phyloP scores from a whole-genome alignment of 2,888 invertebrate genomes.

The Villa cingulata region DNA sequence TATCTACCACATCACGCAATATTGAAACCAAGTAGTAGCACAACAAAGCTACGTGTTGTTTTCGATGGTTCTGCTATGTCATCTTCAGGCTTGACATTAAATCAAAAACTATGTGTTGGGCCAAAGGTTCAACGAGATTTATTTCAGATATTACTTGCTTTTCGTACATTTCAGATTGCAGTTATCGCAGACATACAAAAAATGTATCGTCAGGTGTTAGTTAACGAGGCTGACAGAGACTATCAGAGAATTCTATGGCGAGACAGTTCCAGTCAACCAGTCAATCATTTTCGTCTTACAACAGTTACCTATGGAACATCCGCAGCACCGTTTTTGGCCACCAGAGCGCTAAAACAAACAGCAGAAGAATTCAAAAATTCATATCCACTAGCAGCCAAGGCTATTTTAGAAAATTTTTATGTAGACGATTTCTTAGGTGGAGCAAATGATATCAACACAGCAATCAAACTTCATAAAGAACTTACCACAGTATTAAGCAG shows the following conservation, averaged over 20 bases:
- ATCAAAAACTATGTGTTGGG: background rate
- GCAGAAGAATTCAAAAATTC: background rate
- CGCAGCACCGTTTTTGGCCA: slow-evolving; percentile 8
- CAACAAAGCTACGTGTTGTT: too few relatives aligned
- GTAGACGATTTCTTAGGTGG: slow-evolving; percentile 9
- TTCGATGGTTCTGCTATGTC: background rate
- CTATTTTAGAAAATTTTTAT: slow-evolving; percentile 5
- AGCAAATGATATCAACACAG: too few relatives aligned
- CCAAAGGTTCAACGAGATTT: slow-evolving; percentile 1
- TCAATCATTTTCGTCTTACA: slow-evolving; percentile 6
- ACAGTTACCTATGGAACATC: slow-evolving; percentile 9
- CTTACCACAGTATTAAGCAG: slow-evolving; percentile 5
- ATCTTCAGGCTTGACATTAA: background rate
- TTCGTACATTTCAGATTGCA: slow-evolving; percentile 6
- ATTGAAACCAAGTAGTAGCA: background rate
- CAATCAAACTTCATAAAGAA: slow-evolving; percentile 6
- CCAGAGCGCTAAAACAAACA: slow-evolving; percentile 1
- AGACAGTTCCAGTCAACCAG: background rate
- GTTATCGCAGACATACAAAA: slow-evolving; percentile 18
- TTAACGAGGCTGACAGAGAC: slow-evolving; percentile 19
- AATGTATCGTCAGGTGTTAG: slow-evolving; percentile 19
- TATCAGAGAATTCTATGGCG: slow-evolving; percentile 3
- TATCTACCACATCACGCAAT: background rate
- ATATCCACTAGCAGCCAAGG: slow-evolving; percentile 7
- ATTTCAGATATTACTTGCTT: background rate